Percentiles rank a stretch among this genome's conserved stretches.
Evolutionary conservation across 2,797 vertebrate genomes (phyloP).

Genomic region (Euphonia xanthogaster): DNA sequence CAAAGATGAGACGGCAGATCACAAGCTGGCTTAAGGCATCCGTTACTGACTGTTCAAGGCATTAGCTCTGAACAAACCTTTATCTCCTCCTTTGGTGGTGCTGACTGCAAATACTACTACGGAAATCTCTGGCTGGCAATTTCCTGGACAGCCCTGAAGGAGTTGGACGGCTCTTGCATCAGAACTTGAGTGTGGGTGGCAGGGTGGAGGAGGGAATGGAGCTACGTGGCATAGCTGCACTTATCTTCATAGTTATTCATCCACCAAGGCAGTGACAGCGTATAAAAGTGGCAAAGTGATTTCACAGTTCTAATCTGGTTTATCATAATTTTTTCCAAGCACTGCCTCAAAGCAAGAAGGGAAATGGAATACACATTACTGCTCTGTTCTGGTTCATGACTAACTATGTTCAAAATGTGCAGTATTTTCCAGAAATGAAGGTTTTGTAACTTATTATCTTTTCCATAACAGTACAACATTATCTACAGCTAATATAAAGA

Average conservation of each 20-base stretch:
- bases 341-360: neutral
- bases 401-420: neutral
- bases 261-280: conserved; percentile 2
- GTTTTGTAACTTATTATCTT: conserved; percentile 11
- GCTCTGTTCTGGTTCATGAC: conserved; percentile 7
- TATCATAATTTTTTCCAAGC: conserved; percentile 58
- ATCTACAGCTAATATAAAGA: neutral
- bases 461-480: neutral
- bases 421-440: conserved; percentile 5
- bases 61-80: conserved; percentile 43
- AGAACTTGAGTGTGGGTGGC: conserved; percentile 18
- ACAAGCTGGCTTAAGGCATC: conserved; percentile 22
- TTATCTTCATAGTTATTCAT: conserved; percentile 57
- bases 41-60: conserved; percentile 1
- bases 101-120: neutral
- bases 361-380: neutral
- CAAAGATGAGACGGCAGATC: conserved; percentile 30
- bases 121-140: conserved; percentile 68
- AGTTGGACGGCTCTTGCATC: conserved; percentile 15
- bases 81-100: conserved; percentile 44
- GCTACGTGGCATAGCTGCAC: conserved; percentile 3
- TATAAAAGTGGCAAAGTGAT: conserved; percentile 46
- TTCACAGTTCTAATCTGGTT: conserved; percentile 48
- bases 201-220: neutral
- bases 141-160: conserved; percentile 55